Base-by-base conservation (phyloP, 2,113 vertebrate genomes). In the Eudorcas thomsonii region DNA sequence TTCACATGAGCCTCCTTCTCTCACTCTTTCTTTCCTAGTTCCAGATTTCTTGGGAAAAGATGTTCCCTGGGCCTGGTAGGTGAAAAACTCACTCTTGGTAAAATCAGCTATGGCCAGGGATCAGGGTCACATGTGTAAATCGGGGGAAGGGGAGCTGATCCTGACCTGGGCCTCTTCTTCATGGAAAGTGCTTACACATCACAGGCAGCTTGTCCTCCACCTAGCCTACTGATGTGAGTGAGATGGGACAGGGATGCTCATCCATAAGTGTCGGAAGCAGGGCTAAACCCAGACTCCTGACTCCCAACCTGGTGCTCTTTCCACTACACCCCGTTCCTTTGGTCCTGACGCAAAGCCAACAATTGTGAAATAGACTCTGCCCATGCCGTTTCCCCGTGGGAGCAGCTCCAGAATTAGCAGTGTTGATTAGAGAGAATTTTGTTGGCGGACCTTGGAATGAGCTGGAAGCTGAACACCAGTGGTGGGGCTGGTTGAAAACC, bases 351-450 rank as follows among this genome's bases (percentile, higher is more conserved):
- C 45, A 78, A 97, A 94, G 97, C 91, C 97, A 98, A 26, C 45
- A 48, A 33, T 98, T 98, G 96, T 84, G 96, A 98, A 98, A 98
- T 39, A 86, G 71, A 33, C 62, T 82, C 77, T 95, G 96, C 88
- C 97, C 97, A 80, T 93, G 97, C 86, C 7, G 6, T 54, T 60
- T 74, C 90, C 95, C 97, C 52, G 45, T 0, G 48, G 96, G 96
- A 95, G 25, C 71, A 71, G 67, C 96, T 91, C 71, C 57, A 81
- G 87, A 89, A 48, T 21, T 60, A 97, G 33, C 60, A 80, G 93
- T 55, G 74, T 45, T 96, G 97, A 97, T 97, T 86, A 93, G 80
- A 95, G n/a, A 84, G 87, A 92, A 91, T 95, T 91, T 78, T 97
- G 91, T 71, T 96, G 89, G 93, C 28, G 0, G 81, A 28, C 17